A percentile compares a stretch with the other conserved stretches of the same genome.
Conservation (phyloP, 2,888 invertebrate species). For the Sarcophaga subvicina region DNA sequence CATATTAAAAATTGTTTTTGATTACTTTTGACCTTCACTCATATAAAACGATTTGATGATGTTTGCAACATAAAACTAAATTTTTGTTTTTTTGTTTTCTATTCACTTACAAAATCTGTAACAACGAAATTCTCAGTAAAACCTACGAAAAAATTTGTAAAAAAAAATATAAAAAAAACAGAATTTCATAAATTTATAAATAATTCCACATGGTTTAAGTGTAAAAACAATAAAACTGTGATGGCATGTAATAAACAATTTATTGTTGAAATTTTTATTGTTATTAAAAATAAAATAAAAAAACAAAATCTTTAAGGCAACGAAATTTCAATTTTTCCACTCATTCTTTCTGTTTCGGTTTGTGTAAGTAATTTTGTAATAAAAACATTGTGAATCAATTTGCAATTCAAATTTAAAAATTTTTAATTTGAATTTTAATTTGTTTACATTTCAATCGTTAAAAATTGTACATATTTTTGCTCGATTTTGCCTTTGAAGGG, state of each 20-base stretch:
- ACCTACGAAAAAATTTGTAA: neutral
- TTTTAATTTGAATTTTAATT: neutral
- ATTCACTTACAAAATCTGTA: neutral
- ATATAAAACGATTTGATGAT: constrained; percentile 3
- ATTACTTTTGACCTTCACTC: constrained; percentile 30
- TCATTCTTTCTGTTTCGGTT: neutral
- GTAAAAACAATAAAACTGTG: neutral
- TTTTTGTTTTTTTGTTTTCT: neutral
- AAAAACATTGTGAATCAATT: constrained; percentile 11
- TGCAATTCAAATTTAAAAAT: constrained; percentile 29
- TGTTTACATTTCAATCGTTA: constrained; percentile 40
- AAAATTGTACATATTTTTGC: constrained; percentile 3
- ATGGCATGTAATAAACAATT: neutral
- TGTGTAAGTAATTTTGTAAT: constrained; percentile 24
- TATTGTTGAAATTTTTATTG: neutral
- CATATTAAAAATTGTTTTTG: constrained; percentile 1
- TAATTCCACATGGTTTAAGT: neutral
- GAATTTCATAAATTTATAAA: neutral
- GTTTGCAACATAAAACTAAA: neutral
- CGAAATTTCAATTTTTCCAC: neutral
- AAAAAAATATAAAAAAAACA: too few species aligned
- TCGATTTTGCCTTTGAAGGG: neutral
- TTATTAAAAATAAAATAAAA: too few species aligned
- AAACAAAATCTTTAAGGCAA: neutral
- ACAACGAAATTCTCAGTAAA: neutral